Evolutionary conservation across 2,888 invertebrate species (phyloP).

Genomic region (Hofmannophila pseudospretella): DNA sequence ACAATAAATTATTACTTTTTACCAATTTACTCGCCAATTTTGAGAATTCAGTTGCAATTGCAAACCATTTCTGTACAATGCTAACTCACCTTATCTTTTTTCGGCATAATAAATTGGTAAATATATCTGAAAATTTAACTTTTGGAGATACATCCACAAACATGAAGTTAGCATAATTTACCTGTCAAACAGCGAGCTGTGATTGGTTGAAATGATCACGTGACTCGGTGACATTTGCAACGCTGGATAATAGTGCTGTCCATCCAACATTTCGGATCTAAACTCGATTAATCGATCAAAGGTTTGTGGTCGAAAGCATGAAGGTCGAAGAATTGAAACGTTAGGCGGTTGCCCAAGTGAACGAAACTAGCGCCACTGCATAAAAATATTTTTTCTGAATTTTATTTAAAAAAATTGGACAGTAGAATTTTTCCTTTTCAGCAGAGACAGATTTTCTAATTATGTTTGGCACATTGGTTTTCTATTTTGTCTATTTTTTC

Average conservation of each 20-base stretch:
- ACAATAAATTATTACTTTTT: conserved; percentile 30
- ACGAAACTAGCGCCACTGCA: no score
- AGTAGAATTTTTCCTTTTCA: no score
- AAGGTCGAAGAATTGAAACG: no score
- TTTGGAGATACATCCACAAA: conserved; percentile 38
- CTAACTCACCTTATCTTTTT: conserved; percentile 56
- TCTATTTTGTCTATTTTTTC: no score
- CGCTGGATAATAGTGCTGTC: background rate
- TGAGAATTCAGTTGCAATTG: conserved; percentile 4
- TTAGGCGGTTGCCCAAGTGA: no score
- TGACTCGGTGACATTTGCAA: conserved; percentile 2
- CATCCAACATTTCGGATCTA: no score
- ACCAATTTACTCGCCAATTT: conserved; percentile 11
- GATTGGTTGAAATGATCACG: conserved; percentile 30
- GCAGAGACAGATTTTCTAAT: no score
- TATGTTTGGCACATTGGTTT: no score
- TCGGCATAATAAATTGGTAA: conserved; percentile 50
- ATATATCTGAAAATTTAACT: conserved; percentile 48
- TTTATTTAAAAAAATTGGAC: no score
- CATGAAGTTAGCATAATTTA: conserved; percentile 49
- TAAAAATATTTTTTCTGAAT: no score
- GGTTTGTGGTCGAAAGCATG: no score
- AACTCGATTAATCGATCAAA: no score
- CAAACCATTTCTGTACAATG: conserved; percentile 13
- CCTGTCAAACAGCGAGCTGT: conserved; percentile 28